phyloP scores from a whole-genome alignment of 2,888 invertebrate species.

The Nebria brevicollis region DNA sequence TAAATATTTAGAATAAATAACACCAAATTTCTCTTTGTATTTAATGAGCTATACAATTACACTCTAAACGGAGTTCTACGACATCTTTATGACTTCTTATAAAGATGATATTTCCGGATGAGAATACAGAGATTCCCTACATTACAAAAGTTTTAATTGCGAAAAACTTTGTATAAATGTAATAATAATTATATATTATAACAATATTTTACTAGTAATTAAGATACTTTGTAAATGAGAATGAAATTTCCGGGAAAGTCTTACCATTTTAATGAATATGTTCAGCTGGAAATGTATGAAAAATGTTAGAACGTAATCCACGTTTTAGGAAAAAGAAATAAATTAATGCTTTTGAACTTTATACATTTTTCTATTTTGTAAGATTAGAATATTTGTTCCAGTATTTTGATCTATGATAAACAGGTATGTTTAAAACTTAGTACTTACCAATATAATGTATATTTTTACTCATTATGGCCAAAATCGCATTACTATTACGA shows the following conservation, averaged over 20 bases:
- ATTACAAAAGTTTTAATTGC: slow-evolving; percentile 43
- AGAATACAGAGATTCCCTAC: slow-evolving; percentile 17
- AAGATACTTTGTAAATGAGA: slow-evolving; percentile 23
- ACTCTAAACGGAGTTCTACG: slow-evolving; percentile 30
- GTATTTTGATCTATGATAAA: no score
- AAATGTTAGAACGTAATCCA: no score
- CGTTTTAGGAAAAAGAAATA: no score
- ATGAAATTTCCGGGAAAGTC: background rate
- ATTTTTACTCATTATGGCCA: no score
- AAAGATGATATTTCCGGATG: slow-evolving; percentile 29
- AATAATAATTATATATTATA: slow-evolving; percentile 39
- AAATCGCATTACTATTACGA: no score
- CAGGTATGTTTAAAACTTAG: no score
- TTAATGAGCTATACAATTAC: slow-evolving; percentile 39
- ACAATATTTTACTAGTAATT: slow-evolving; percentile 37
- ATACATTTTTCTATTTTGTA: no score
- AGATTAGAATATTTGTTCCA: no score
- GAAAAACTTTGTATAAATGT: slow-evolving; percentile 36
- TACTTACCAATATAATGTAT: no score
- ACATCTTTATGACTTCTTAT: slow-evolving; percentile 43
- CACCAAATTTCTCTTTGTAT: slow-evolving; percentile 26
- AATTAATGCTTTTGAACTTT: background rate
- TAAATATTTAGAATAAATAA: no score
- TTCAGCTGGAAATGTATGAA: no score
- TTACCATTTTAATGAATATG: no score